Conservation (phyloP, 2,113 vertebrate genomes). For the Labeo rohita region DNA sequence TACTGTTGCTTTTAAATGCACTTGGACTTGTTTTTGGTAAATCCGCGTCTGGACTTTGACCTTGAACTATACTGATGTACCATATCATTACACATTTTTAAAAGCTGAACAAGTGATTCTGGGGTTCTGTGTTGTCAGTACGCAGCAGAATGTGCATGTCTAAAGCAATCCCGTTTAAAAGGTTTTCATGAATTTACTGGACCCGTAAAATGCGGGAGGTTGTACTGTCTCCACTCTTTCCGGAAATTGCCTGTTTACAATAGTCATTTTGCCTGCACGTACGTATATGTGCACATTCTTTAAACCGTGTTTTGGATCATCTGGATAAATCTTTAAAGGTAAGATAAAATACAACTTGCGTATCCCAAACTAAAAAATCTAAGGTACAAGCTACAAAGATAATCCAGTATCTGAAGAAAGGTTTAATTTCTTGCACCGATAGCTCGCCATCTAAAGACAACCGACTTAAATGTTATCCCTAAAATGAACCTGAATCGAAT, state of each 20-base stretch:
- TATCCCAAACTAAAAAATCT: neutral
- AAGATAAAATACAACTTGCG: neutral
- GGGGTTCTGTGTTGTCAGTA: neutral
- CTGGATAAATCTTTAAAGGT: slow-evolving; percentile 22
- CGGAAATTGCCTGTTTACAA: slow-evolving; percentile 52
- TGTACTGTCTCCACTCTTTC: slow-evolving; percentile 54
- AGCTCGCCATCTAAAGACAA: neutral
- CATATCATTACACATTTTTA: neutral
- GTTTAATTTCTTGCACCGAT: slow-evolving; percentile 3
- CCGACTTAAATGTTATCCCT: neutral
- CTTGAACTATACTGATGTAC: slow-evolving; percentile 57
- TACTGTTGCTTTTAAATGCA: slow-evolving; percentile 28
- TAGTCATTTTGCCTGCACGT: slow-evolving; percentile 41
- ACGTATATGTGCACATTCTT: neutral
- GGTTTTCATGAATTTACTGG: slow-evolving; percentile 52
- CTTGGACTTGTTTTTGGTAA: slow-evolving; percentile 59
- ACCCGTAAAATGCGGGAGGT: slow-evolving; percentile 56
- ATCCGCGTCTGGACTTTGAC: slow-evolving; percentile 55
- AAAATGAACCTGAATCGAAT: neutral
- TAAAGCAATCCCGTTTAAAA: slow-evolving; percentile 32
- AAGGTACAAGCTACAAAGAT: neutral
- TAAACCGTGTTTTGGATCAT: slow-evolving; percentile 7
- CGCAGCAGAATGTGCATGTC: neutral
- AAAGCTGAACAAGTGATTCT: slow-evolving; percentile 1
- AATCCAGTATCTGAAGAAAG: neutral